A percentile compares a stretch with the other conserved stretches of the same genome.
These are phyloP conservation scores for Lamellibrachia luymesi DNA, from an alignment of 1,140 invertebrate species.

Conservation along the genomic window DNA sequence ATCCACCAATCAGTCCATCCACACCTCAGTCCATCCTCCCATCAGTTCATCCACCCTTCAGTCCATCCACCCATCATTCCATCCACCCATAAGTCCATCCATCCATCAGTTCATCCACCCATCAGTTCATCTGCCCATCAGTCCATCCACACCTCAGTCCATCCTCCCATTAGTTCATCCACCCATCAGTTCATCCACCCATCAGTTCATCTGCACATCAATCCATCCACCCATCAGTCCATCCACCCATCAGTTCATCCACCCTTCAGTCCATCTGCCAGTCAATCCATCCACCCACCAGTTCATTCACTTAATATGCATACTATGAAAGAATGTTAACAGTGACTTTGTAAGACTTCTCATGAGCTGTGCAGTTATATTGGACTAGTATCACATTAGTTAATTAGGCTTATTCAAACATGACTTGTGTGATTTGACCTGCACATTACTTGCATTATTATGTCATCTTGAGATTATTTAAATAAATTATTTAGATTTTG, in stretches of 20 bases:
- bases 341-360: neutral
- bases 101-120: neutral
- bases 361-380: neutral
- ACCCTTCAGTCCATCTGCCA: too few relatives aligned
- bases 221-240: too few relatives aligned
- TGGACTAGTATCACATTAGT: neutral
- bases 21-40: neutral
- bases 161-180: too few relatives aligned
- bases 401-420: neutral
- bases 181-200: too few relatives aligned
- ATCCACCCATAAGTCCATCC: too few relatives aligned
- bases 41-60: neutral
- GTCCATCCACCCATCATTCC: neutral
- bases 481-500: neutral
- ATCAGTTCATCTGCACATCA: too few relatives aligned
- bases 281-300: neutral
- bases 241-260: too few relatives aligned
- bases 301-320: neutral
- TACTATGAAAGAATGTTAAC: too few relatives aligned
- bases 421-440: neutral
- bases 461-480: neutral
- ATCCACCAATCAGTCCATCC: neutral
- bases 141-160: too few relatives aligned
- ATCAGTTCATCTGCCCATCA: neutral
- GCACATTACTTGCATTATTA: neutral